phyloP scores from a whole-genome alignment of 2,888 invertebrate genomes.

The Caenorhabditis virilis region DNA sequence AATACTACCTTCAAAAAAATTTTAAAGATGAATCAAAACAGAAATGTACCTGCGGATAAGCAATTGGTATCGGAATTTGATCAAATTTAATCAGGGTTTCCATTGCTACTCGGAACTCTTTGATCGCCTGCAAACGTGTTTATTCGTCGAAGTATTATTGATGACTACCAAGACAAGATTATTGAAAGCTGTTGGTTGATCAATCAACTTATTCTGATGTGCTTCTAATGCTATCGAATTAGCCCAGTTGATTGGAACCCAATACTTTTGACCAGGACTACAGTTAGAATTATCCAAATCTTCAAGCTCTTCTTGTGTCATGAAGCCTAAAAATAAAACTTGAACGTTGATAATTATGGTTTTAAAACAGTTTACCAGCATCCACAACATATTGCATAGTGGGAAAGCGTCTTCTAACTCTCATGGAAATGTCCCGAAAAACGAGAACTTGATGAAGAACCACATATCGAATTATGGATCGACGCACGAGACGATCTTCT shows the following conservation, averaged over 20 bases:
- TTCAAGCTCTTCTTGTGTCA: conserved; percentile 42
- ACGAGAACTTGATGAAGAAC: conserved; percentile 48
- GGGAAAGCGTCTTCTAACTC: conserved; percentile 54
- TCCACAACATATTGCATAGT: conserved; percentile 49
- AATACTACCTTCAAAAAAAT: conserved; percentile 37
- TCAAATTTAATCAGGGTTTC: conserved; percentile 49
- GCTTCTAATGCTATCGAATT: conserved; percentile 25
- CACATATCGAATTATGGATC: conserved; percentile 44
- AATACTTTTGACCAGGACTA: conserved; percentile 53
- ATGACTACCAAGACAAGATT: too few species aligned
- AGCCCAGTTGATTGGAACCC: conserved; percentile 66
- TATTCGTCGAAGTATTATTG: too few species aligned
- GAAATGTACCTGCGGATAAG: conserved; percentile 40
- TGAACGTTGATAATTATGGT: too few species aligned
- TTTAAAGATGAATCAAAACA: too few species aligned
- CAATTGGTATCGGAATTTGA: conserved; percentile 49
- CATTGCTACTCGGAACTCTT: conserved; percentile 47
- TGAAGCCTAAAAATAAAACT: too few species aligned
- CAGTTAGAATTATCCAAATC: conserved; percentile 31
- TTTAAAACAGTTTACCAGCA: too few species aligned
- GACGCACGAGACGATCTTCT: conserved; percentile 33
- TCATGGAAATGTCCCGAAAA: conserved; percentile 60
- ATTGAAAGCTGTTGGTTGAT: too few species aligned
- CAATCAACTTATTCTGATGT: too few species aligned
- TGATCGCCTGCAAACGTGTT: conserved; percentile 41